Percentiles rank a stretch among this genome's conserved stretches.
Conservation (phyloP, 2,888 invertebrate species). For the Euzophera pinguis region DNA sequence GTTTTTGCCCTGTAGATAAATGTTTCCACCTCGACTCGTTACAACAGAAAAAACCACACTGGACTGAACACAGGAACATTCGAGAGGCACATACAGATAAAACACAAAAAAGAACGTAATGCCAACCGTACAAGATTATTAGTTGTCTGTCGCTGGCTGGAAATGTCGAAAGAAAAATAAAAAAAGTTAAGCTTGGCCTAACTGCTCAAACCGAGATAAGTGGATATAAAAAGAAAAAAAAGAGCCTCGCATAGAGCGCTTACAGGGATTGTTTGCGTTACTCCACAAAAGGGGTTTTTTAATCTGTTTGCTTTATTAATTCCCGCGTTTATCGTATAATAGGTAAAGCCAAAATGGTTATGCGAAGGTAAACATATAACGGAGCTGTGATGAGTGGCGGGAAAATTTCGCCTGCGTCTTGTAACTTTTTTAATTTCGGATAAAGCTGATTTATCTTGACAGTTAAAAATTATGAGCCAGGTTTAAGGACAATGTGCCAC, state of each 20-base stretch:
- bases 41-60: neutral
- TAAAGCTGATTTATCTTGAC: constrained; percentile 3
- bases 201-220: constrained; percentile 15
- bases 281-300: constrained; percentile 23
- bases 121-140: constrained; percentile 1
- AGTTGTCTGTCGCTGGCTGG: constrained; percentile 8
- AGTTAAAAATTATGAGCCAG: neutral
- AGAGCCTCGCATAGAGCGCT: constrained; percentile 7
- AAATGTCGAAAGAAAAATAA: neutral
- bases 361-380: neutral
- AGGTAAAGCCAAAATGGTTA: neutral
- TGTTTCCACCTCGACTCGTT: neutral
- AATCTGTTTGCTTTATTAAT: constrained; percentile 23
- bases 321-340: constrained; percentile 16
- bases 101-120: neutral
- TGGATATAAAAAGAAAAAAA: constrained; percentile 12
- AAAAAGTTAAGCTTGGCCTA: neutral
- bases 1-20: neutral
- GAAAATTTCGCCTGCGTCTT: constrained; percentile 2
- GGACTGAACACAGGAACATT: neutral
- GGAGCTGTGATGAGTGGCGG: neutral
- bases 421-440: constrained; percentile 8
- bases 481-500: neutral
- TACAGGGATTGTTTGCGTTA: constrained; percentile 12
- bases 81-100: neutral